A percentile compares a stretch with the other conserved stretches of the same genome.
These are phyloP conservation scores for Florisuga fusca DNA, from an alignment of 2,797 vertebrate genomes.

Conservation along the genomic window DNA sequence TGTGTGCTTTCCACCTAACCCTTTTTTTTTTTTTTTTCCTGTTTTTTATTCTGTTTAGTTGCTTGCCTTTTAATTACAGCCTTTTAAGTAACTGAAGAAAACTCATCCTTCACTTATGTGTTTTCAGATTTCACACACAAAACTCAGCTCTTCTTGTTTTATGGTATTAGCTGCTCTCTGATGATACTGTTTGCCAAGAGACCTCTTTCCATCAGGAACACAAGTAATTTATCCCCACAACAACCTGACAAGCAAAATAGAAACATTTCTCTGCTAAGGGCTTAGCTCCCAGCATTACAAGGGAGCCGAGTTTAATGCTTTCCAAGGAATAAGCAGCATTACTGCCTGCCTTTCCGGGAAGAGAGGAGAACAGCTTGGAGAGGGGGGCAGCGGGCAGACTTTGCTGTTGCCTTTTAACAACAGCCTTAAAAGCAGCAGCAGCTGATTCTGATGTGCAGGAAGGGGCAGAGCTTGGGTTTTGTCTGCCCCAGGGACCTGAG, in stretches of 20 bases:
- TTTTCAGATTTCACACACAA: not conserved
- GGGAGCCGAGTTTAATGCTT: not conserved
- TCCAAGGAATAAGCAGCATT: not conserved
- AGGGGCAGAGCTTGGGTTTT: accelerated
- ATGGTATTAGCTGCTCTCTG: not conserved
- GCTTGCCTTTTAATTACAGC: not conserved
- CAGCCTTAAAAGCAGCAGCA: not conserved
- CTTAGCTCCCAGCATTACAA: not conserved
- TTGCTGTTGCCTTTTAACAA: not conserved
- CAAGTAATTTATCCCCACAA: not conserved
- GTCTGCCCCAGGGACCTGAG: not conserved
- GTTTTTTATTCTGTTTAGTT: not conserved
- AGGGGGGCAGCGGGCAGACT: not conserved
- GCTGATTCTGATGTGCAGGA: not conserved
- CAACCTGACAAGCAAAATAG: not conserved
- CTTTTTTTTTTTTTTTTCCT: not conserved
- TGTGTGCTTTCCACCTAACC: accelerated
- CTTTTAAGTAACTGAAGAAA: not conserved
- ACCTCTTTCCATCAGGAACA: not conserved
- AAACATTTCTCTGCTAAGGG: not conserved
- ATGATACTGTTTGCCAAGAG: conserved; percentile 1
- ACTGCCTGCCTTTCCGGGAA: not conserved
- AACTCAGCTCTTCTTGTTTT: not conserved
- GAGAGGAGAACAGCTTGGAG: not conserved
- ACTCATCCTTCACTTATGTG: not conserved